phyloP scores from a whole-genome alignment of 2,888 invertebrate species.

The Sussaba pulchella region DNA sequence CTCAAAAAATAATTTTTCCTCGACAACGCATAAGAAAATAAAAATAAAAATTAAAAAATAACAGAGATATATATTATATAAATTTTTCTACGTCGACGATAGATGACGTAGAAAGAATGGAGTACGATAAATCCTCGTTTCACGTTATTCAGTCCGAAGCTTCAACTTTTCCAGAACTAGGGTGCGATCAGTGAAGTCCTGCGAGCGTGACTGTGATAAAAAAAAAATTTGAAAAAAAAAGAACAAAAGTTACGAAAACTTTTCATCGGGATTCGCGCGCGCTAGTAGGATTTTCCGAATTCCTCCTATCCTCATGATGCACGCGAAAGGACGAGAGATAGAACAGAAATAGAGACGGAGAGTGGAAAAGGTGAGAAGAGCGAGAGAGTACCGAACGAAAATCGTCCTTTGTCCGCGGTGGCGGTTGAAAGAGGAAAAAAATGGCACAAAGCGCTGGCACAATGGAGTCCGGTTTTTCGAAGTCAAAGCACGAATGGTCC shows the following conservation, averaged over 20 bases:
- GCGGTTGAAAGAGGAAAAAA: slow-evolving; percentile 34
- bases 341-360: background rate
- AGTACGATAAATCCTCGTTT: slow-evolving; percentile 1
- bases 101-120: background rate
- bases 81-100: background rate
- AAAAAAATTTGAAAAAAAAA: background rate
- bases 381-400: slow-evolving; percentile 47
- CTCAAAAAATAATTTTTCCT: too few species aligned
- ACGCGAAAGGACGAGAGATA: background rate
- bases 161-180: slow-evolving; percentile 42
- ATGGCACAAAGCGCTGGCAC: slow-evolving; percentile 44
- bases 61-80: background rate
- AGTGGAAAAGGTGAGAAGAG: too few species aligned
- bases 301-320: slow-evolving; percentile 41
- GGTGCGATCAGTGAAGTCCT: slow-evolving; percentile 49
- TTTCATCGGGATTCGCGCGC: slow-evolving; percentile 50
- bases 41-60: background rate
- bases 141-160: slow-evolving; percentile 24
- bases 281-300: slow-evolving; percentile 56
- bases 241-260: slow-evolving; percentile 41
- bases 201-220: slow-evolving; percentile 26
- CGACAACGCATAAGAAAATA: background rate
- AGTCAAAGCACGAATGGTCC: slow-evolving; percentile 64
- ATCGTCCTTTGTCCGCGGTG: slow-evolving; percentile 59
- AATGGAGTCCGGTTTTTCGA: slow-evolving; percentile 61